Evolutionary conservation across 2,888 invertebrate species (phyloP), one percentile per base, ranked within the genome.

Genomic region (Tipula lateralis): DNA sequence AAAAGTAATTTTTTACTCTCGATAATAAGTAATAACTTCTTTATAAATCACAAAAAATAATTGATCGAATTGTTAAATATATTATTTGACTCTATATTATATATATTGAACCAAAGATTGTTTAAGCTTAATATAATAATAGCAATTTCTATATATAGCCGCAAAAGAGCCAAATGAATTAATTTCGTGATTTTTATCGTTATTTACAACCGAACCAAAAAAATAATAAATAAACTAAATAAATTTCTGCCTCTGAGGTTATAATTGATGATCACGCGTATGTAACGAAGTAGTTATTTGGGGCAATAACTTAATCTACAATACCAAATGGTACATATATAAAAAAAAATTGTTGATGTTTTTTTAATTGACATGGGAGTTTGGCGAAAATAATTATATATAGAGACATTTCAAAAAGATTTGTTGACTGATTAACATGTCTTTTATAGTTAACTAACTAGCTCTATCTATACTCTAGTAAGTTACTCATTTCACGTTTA

Each of bases 301-400:
- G 66, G 66, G 66, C 66, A 66, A 66, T 24, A 66, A 66, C 66
- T 66, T 66, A 66, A 66, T 66, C 24, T 24, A 19, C 19, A 66
- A 7, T 24, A 66, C 66, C 66, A 24, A 66, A 24, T 66, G 24
- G 24, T 13, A 24, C 24, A 50, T 50, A 50, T 50, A 44, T 16
- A 39, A 24, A 66, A 24, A 66, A 66, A 66, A 66, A 66, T 24
- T 19, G 66, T 66, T 66, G 66, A 66, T 66, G 24, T 66, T 9
- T 66, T 66, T 66, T 66, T 66, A 24, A 66, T 66, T 66, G 66
- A 66, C 66, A 66, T 66, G 66, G 66, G 66, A 66, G 66, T 66
- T 66, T 66, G 24, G 66, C 66, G 24, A 24, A 66, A 66, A 66
- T 66, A 66, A 66, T 24, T 66, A 66, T 66, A 12, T 66, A 66